Percentiles rank a stretch among this genome's conserved stretches.
Conservation (phyloP, 2,113 vertebrate species). For the Oreotrochilus melanogaster region DNA sequence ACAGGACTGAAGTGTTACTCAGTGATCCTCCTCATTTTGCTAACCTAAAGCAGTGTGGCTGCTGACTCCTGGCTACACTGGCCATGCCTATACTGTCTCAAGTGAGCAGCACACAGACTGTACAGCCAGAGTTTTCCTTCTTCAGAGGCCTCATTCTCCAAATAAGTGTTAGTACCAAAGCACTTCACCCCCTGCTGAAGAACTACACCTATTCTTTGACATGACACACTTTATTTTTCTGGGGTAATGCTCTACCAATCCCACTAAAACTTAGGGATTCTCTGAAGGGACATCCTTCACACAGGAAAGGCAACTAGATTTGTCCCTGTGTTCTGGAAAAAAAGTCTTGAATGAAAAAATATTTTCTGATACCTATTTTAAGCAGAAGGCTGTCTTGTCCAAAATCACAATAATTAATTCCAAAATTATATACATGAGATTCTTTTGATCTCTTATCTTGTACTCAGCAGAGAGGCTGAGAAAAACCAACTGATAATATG, state of each 20-base stretch:
- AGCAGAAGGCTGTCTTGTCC: neutral
- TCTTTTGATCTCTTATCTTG: neutral
- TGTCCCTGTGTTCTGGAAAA: neutral
- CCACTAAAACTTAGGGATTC: too few species aligned
- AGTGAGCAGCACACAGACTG: neutral
- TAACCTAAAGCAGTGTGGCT: neutral
- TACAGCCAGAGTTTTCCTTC: neutral
- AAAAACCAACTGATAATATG: neutral
- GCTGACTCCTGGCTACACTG: accelerated
- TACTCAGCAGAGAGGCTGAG: neutral
- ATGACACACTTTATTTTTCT: neutral
- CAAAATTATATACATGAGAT: neutral
- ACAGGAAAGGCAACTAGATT: neutral
- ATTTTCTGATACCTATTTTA: neutral
- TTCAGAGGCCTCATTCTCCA: neutral
- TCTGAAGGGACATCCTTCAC: neutral
- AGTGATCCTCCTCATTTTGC: neutral
- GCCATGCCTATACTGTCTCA: neutral
- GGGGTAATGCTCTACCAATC: neutral
- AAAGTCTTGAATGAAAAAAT: neutral
- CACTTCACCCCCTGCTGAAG: neutral
- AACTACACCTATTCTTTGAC: neutral
- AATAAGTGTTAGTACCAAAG: neutral
- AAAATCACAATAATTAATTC: neutral
- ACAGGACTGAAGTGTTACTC: neutral